Conservation (phyloP, 1,140 invertebrate genomes). For the Bombus confusus region DNA sequence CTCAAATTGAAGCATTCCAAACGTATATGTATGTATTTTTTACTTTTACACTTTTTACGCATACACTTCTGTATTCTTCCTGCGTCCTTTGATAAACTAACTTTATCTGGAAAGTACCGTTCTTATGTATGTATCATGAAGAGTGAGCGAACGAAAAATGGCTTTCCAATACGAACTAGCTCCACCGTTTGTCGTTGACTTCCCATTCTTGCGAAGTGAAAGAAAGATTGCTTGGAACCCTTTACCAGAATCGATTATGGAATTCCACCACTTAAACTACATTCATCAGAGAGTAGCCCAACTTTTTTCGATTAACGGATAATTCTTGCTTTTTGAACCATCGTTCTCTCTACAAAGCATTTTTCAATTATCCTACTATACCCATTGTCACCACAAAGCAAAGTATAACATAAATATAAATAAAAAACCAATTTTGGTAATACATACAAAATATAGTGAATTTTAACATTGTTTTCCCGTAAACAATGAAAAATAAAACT, state of each 20-base stretch:
- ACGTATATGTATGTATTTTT: not conserved
- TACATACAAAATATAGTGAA: too few species aligned
- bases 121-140: not conserved
- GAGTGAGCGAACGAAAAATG: constrained; percentile 50
- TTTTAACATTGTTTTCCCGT: too few species aligned
- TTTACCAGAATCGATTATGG: not conserved
- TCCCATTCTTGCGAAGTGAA: constrained; percentile 15
- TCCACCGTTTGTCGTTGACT: constrained; percentile 30
- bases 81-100: constrained; percentile 28
- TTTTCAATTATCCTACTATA: not conserved
- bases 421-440: too few species aligned
- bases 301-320: not conserved
- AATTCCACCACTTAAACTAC: constrained; percentile 18
- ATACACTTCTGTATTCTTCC: not conserved
- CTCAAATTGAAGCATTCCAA: too few species aligned
- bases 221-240: constrained; percentile 5
- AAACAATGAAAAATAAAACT: too few species aligned
- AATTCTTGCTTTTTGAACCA: not conserved
- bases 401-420: not conserved
- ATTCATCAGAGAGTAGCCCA: not conserved
- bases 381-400: too few species aligned
- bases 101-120: constrained; percentile 21
- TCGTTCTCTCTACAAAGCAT: not conserved
- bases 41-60: not conserved
- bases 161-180: constrained; percentile 47